phyloP scores from a whole-genome alignment of 2,113 vertebrate genomes.

The Sturnus vulgaris region DNA sequence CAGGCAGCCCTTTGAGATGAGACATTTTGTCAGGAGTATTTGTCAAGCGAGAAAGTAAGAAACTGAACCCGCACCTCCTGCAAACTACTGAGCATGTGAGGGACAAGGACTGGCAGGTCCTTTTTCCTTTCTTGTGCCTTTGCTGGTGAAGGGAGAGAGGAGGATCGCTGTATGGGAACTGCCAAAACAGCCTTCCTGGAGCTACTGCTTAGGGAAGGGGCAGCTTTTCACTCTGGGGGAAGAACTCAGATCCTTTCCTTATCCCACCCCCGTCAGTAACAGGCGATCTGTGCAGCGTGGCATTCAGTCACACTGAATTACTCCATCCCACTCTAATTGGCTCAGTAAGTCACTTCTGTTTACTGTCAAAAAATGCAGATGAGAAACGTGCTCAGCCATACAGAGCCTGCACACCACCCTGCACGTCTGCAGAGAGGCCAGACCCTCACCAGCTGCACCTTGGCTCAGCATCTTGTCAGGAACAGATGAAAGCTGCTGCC shows the following conservation, averaged over 20 bases:
- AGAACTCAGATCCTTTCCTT: not conserved
- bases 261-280: not conserved
- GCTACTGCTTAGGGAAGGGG: not conserved
- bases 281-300: not conserved
- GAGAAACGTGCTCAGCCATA: not conserved
- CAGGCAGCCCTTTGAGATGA: not conserved
- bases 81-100: not conserved
- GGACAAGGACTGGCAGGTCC: not conserved
- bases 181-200: not conserved
- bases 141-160: not conserved
- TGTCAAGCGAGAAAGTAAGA: not conserved
- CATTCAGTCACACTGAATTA: not conserved
- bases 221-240: not conserved
- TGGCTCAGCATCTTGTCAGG: not conserved
- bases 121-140: not conserved
- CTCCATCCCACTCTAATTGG: not conserved
- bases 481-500: not conserved
- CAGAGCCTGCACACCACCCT: not conserved
- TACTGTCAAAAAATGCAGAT: conserved; percentile 14
- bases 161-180: not conserved
- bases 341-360: conserved; percentile 3
- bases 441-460: not conserved
- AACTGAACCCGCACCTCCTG: not conserved
- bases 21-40: not conserved
- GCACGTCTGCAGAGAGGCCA: not conserved